A percentile compares a stretch with the other conserved stretches of the same genome.
phyloP scores from a whole-genome alignment of 1,140 invertebrate species.

The Zaprionus inermis region DNA sequence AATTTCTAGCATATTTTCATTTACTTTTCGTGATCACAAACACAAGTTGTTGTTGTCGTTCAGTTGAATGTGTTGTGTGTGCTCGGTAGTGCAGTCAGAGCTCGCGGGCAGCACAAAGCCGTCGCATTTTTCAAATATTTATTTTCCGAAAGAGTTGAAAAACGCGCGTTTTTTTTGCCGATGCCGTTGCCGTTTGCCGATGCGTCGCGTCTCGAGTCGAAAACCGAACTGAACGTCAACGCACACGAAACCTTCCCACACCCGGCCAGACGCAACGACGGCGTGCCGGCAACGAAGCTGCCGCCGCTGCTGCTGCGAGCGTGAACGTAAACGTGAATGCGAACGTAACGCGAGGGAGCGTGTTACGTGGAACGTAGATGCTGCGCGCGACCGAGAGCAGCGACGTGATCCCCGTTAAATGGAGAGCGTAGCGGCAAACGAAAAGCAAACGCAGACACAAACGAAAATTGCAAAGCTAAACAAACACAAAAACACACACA shows the following conservation, averaged over 20 bases:
- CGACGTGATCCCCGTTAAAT: constrained; percentile 5
- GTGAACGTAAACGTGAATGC: constrained; percentile 11
- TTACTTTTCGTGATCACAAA: constrained; percentile 7
- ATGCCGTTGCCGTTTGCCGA: constrained; percentile 31
- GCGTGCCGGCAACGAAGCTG: constrained; percentile 31
- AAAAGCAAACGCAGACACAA: constrained; percentile 11
- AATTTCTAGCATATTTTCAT: constrained; percentile 8
- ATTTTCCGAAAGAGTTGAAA: constrained; percentile 30
- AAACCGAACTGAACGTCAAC: constrained; percentile 65
- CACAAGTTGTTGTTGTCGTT: constrained; percentile 1
- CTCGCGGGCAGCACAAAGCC: constrained; percentile 29
- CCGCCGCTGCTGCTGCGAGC: not conserved
- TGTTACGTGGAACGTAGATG: constrained; percentile 1
- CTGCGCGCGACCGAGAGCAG: not conserved
- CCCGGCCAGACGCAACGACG: constrained; percentile 47
- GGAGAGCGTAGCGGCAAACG: not conserved
- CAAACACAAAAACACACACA: too few relatives aligned
- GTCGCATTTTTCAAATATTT: constrained; percentile 40
- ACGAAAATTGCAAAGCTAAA: too few relatives aligned
- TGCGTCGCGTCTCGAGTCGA: constrained; percentile 60
- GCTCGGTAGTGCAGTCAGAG: constrained; percentile 3
- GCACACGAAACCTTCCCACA: constrained; percentile 31
- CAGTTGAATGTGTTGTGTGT: not conserved
- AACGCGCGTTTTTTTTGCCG: constrained; percentile 33
- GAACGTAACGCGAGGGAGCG: not conserved